phyloP scores from a whole-genome alignment of 1,140 invertebrate species.

The Protaetia brevitarsis region DNA sequence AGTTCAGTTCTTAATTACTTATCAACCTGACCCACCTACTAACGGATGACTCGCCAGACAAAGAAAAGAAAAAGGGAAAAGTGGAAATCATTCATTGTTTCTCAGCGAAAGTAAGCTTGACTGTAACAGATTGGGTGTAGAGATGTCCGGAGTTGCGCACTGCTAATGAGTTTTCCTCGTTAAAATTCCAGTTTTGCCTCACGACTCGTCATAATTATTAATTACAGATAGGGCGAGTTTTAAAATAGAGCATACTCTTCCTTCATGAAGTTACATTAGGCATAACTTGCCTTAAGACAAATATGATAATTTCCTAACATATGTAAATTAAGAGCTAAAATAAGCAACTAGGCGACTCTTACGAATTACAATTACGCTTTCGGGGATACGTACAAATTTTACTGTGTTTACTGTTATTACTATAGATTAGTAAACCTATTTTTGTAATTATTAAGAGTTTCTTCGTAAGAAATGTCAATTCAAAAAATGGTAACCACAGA shows the following conservation, averaged over 20 bases:
- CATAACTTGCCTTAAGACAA: neutral
- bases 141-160: neutral
- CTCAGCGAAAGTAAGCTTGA: neutral
- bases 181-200: neutral
- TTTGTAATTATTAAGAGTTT: too few relatives aligned
- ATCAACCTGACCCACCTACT: slow-evolving; percentile 4
- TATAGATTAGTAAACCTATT: too few relatives aligned
- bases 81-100: neutral
- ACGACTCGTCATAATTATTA: slow-evolving; percentile 11
- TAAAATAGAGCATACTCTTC: neutral
- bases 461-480: too few relatives aligned
- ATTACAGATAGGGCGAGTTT: slow-evolving; percentile 13
- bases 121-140: slow-evolving; percentile 4
- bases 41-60: neutral
- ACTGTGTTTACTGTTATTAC: too few relatives aligned
- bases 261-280: neutral
- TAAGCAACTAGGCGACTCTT: too few relatives aligned
- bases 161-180: slow-evolving; percentile 5
- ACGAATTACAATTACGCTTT: too few relatives aligned
- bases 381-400: too few relatives aligned
- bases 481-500: too few relatives aligned
- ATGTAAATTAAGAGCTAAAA: neutral
- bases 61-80: neutral
- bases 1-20: slow-evolving; percentile 17
- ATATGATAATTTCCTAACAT: neutral